Evolutionary conservation across 35 echinoderm and acorn worm species (phyloP), one percentile per base, ranked within the genome.

Genomic region (Patiria miniata): DNA sequence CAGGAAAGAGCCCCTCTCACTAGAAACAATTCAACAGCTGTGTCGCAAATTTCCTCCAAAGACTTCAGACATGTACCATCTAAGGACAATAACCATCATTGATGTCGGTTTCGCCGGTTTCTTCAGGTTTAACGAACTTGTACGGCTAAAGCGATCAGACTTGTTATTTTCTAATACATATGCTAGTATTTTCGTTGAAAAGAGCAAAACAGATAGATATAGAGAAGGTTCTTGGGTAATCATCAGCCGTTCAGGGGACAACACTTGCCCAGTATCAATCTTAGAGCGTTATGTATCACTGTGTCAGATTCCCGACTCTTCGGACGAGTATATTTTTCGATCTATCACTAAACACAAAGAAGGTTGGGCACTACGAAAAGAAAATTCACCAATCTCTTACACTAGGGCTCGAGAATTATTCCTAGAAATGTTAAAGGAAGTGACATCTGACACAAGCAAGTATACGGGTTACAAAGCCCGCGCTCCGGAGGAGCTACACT

Each of bases 381-480:
- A 8, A 9, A 79, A 85, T 77, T 39, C 19, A 8, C 59, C 30
- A 37, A 26, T 86, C 39, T 91, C 89, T 0, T 91, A 91, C 52
- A 56, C 80, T 9, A 77, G 83, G 22, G 80, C 85, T 54, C 26
- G 86, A 7, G 78, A 93, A 17, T 51, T 83, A 44, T 88, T 83
- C 17, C 87, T 82, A 21, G 77, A 69, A 18, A 44, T 44, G 17
- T 61, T 93, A 30, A 53, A 37, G 15, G 39, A 29, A 8, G 26
- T 82, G 40, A 58, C 40, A 16, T 36, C 69, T 29, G 68, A 91
- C 26, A 51, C 73, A 8, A 80, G 36, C 7, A 22, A 34, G n/a
- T n/a, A 38, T 93, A 51, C 52, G 91, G 91, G 1, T 7, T 83
- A 16, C 90, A 93, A 33, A 93, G 91, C 39, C 79, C 88, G 16